phyloP scores from a whole-genome alignment of 2,888 invertebrate genomes.

The Nesidiocoris tenuis region DNA sequence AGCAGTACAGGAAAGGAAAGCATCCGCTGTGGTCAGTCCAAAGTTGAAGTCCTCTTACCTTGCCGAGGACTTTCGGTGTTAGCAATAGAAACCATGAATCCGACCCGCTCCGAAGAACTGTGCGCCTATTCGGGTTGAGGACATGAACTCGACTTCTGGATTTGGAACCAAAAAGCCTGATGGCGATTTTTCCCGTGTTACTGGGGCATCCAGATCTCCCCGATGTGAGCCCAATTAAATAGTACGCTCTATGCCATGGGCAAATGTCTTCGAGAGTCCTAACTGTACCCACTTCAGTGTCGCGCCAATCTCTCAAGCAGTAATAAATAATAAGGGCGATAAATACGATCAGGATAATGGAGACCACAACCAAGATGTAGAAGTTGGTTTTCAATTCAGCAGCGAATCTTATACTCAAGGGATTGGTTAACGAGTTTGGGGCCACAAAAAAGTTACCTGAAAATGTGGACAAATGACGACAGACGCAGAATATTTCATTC shows the following conservation, averaged over 20 bases:
- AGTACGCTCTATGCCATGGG: background rate
- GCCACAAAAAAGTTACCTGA: background rate
- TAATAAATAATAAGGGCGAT: background rate
- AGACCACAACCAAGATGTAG: background rate
- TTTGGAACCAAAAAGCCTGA: background rate
- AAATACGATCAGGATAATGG: background rate
- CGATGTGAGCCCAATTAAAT: background rate
- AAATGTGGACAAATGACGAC: background rate
- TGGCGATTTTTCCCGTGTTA: background rate
- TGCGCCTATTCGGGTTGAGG: background rate
- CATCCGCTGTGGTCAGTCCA: background rate
- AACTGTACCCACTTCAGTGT: background rate
- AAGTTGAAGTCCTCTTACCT: background rate
- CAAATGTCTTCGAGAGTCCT: background rate
- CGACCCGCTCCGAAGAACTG: background rate
- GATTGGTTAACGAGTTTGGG: background rate
- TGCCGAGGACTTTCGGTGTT: background rate
- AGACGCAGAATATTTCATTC: background rate
- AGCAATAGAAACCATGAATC: background rate
- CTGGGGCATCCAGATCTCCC: background rate
- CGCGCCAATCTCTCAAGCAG: background rate
- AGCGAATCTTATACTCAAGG: background rate
- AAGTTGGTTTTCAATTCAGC: background rate
- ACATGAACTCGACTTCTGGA: background rate
- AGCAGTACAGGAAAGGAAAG: background rate